A percentile compares a stretch with the other conserved stretches of the same genome.
Conservation (phyloP, 2,797 vertebrate species). For the Capromys pilorides region DNA sequence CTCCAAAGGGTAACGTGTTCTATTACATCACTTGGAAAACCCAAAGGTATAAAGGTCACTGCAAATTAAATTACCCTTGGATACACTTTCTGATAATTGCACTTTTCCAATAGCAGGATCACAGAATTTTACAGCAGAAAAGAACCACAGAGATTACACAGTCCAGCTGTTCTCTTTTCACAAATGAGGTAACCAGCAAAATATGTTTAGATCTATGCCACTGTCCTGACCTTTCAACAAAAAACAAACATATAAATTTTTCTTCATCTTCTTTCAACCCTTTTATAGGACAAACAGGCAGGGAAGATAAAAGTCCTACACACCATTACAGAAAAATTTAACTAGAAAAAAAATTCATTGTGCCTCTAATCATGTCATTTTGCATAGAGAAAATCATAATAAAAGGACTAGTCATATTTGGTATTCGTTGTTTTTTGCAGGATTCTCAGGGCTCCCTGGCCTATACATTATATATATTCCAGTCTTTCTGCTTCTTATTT, state of each 20-base stretch:
- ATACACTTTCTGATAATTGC: slow-evolving; percentile 7
- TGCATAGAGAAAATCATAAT: neutral
- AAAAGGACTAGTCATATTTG: neutral
- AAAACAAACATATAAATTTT: neutral
- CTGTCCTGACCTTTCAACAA: slow-evolving; percentile 16
- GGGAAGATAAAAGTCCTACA: neutral
- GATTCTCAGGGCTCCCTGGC: neutral
- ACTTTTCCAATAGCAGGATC: slow-evolving; percentile 5
- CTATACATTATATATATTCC: neutral
- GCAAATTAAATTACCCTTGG: slow-evolving; percentile 54
- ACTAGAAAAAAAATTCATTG: neutral
- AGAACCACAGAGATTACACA: neutral
- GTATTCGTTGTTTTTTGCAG: neutral
- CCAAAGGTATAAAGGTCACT: slow-evolving; percentile 5
- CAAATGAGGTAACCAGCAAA: slow-evolving; percentile 34
- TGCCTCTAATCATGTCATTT: neutral
- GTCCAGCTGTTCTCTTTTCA: slow-evolving; percentile 15
- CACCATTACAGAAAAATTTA: slow-evolving; percentile 11
- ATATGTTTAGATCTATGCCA: neutral
- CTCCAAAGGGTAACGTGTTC: neutral
- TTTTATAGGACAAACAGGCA: neutral
- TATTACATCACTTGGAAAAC: neutral
- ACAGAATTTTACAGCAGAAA: slow-evolving; percentile 29
- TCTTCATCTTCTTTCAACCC: neutral
- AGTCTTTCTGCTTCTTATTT: neutral